phyloP scores from a whole-genome alignment of 2,888 invertebrate genomes.

The Cyrtodaria siliqua region DNA sequence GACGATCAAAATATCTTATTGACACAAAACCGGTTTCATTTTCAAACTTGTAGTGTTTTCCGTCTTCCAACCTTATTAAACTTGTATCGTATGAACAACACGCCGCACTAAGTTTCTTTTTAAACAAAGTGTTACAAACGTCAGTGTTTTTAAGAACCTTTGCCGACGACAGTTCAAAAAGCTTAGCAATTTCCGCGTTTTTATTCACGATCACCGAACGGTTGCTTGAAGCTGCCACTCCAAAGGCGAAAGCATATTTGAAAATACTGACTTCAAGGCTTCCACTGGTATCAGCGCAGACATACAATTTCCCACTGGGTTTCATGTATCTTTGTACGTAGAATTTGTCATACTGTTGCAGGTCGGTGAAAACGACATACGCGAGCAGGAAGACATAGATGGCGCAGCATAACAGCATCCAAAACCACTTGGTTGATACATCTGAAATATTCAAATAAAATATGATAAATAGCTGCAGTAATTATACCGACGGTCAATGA shows the following conservation, averaged over 20 bases:
- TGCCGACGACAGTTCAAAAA: constrained; percentile 15
- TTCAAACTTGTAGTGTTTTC: constrained; percentile 12
- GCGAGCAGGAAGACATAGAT: neutral
- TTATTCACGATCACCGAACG: constrained; percentile 7
- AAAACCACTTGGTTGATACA: neutral
- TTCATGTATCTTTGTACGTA: constrained; percentile 4
- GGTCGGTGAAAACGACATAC: constrained; percentile 11
- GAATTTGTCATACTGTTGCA: constrained; percentile 12
- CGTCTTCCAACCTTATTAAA: neutral
- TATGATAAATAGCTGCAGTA: too few relatives aligned
- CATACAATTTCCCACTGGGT: constrained; percentile 13
- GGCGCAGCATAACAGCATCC: neutral
- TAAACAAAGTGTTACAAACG: constrained; percentile 4
- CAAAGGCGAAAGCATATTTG: constrained; percentile 11
- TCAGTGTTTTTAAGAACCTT: constrained; percentile 12
- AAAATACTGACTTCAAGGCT: constrained; percentile 5
- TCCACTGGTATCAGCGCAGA: constrained; percentile 2
- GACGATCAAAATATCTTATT: constrained; percentile 10
- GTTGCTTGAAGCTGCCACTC: neutral
- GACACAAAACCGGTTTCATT: constrained; percentile 11
- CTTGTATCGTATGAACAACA: neutral
- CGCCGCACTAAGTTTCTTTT: neutral
- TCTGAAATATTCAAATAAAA: neutral
- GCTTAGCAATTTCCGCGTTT: neutral
- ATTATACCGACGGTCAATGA: too few relatives aligned